Evolutionary conservation across 2,797 vertebrate species (phyloP).

Genomic region (Xiphorhynchus erythropygius): DNA sequence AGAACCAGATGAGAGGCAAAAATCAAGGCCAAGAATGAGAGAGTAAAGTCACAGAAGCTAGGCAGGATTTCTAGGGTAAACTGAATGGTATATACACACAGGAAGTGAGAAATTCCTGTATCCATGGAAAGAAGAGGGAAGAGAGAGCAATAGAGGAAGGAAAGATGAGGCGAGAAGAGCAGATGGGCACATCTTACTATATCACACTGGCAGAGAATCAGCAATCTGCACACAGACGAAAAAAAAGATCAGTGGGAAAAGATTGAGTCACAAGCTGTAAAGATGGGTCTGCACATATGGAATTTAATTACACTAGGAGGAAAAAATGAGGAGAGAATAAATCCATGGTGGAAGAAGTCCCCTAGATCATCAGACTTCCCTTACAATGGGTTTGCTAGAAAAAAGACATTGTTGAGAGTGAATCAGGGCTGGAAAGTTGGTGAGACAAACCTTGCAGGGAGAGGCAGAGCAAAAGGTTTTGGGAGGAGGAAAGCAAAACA

Average conservation of each 20-base stretch:
- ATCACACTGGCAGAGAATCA: background rate
- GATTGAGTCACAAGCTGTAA: background rate
- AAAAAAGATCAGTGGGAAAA: background rate
- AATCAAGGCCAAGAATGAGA: background rate
- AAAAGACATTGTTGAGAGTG: background rate
- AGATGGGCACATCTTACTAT: background rate
- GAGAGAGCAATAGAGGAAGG: background rate
- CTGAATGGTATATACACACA: background rate
- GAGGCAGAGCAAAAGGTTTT: background rate
- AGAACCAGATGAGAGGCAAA: background rate
- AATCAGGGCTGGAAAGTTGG: background rate
- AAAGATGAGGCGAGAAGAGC: background rate
- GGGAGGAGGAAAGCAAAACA: background rate
- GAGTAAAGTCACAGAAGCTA: background rate
- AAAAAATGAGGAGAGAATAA: background rate
- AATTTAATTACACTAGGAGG: background rate
- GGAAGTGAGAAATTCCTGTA: background rate
- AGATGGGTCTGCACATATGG: background rate
- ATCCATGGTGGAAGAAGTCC: background rate
- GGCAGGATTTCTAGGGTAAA: background rate
- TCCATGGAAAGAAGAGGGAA: background rate
- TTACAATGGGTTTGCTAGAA: background rate
- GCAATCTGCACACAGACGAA: background rate
- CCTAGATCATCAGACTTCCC: background rate
- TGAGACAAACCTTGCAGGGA: background rate